Base-by-base conservation (phyloP, 2,113 vertebrate genomes). In the Podilymbus podiceps region DNA sequence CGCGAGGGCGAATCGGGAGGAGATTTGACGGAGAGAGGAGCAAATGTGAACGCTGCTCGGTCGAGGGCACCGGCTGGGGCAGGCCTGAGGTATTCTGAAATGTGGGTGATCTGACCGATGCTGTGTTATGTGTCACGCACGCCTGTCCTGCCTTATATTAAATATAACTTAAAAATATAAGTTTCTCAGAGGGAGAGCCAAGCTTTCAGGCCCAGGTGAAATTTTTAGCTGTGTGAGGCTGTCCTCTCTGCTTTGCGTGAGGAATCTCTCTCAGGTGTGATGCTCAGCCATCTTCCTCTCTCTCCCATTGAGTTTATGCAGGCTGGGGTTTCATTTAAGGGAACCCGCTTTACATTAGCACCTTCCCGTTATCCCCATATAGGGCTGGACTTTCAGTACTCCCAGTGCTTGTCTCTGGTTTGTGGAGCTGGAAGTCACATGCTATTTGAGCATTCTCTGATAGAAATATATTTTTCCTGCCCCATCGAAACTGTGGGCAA, bases 81-180 rank as follows among this genome's bases (percentile, higher is more conserved):
- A 30, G 55, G 31, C 11, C 8, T 5, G 1, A 28, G 64, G 74
- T 59, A 2, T 8, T 75, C 38, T 23, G 52, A 40, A 5, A 33
- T 22, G 2, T 15, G 35, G 8, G 10, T 25, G 20, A 40, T 64
- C 20, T 53, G 27, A 21, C 22, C 7, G 5, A 4, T 11, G 30
- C 25, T 9, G 7, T 24, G 35, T 53, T 60, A 7, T 4, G 2
- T 0, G 25, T 18, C n/a, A 4, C 2, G 1, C 21, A 2, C 9
- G 0, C 40, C 56, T 52, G 23, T 63, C 47, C 27, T 1, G 0
- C 33, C 4, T 28, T 44, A 1, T 19, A 5, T 33, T 68, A n/a
- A n/a, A n/a, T n/a, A n/a, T n/a, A n/a, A n/a, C n/a, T n/a, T n/a
- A n/a, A n/a, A n/a, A n/a, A n/a, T n/a, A 59, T 33, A 31, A 23